A percentile compares a stretch with the other conserved stretches of the same genome.
Conservation (phyloP, 2,113 vertebrate species). For the Columbina picui region DNA sequence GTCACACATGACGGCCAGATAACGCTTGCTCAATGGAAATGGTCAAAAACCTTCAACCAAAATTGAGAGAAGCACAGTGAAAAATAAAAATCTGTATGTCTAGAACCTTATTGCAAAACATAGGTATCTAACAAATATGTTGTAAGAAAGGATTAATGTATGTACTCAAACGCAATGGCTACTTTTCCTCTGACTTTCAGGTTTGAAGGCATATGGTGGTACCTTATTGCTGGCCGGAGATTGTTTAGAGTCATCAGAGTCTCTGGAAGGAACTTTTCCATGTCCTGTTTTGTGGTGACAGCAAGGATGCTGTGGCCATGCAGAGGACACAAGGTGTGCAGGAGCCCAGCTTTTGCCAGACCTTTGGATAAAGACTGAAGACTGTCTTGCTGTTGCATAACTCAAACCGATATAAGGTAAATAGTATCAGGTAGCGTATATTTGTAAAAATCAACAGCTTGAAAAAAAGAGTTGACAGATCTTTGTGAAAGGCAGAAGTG, state of each 20-base stretch:
- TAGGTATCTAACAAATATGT: accelerated
- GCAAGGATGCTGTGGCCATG: neutral
- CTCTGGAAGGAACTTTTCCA: neutral
- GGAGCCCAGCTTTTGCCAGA: neutral
- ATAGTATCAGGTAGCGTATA: neutral
- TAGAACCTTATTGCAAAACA: neutral
- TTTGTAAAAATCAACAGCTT: neutral
- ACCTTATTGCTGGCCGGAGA: neutral
- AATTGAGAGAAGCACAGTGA: accelerated
- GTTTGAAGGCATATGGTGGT: accelerated
- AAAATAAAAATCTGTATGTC: neutral
- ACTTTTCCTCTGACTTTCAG: neutral
- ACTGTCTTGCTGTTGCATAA: neutral
- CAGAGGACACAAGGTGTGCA: neutral
- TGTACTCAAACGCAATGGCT: neutral
- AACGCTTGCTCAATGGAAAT: neutral
- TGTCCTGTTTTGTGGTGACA: neutral
- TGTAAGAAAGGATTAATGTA: neutral
- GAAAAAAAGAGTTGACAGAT: neutral
- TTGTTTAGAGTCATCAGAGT: no score
- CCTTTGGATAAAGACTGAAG: neutral
- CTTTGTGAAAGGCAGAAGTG: neutral
- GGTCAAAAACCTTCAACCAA: neutral
- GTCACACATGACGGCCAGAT: neutral
- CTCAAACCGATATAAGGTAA: neutral